Evolutionary conservation across 2,797 vertebrate species (phyloP), one percentile per base, ranked within the genome.

Genomic region (Sebastes hopkinsi): DNA sequence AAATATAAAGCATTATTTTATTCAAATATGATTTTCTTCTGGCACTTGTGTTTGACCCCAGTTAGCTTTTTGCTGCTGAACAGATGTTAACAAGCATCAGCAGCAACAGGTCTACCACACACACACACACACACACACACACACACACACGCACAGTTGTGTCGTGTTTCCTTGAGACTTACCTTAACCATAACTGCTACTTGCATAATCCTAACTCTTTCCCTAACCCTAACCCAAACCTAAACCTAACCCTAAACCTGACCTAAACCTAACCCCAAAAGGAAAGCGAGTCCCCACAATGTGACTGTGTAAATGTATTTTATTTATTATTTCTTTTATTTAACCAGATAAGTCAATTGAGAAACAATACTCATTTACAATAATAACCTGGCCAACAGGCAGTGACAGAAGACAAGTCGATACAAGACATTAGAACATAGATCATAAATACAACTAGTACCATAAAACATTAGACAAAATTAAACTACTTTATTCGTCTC

Each of bases 51-150:
- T 69, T 54, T 29, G 59, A 72, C 30, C 60, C 65, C 20, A 55
- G 16, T 72, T 13, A 36, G 36, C 14, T 12, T 58, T 66, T 46
- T 25, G 29, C 65, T 18, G 60, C 67, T 36, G 12, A 78, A 25
- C 82, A 88, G 83, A 82, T 79, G 77, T 76, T 68, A 72, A 61
- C 50, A 55, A 68, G 54, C 60, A 64, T 55, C 30, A 54, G 58
- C 55, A 71, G 69, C 42, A 64, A 67, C 80, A 86, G 36, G 65
- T 65, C 38, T 14, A 30, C 9, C 34, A 14, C 42, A 52, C 36
- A 60, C 16, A 29, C 34, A 27, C 55, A 55, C 52, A 52, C 55
- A 54, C 67, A 72, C 65, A 61, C 32, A 58, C 36, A 54, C 14
- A 5, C 34, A 1, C 20, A 25, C 38, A 52, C 54, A 54, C 20